Evolutionary conservation across 2,113 vertebrate genomes (phyloP), one percentile per base, ranked within the genome.

Genomic region (Pseudorasbora parva): DNA sequence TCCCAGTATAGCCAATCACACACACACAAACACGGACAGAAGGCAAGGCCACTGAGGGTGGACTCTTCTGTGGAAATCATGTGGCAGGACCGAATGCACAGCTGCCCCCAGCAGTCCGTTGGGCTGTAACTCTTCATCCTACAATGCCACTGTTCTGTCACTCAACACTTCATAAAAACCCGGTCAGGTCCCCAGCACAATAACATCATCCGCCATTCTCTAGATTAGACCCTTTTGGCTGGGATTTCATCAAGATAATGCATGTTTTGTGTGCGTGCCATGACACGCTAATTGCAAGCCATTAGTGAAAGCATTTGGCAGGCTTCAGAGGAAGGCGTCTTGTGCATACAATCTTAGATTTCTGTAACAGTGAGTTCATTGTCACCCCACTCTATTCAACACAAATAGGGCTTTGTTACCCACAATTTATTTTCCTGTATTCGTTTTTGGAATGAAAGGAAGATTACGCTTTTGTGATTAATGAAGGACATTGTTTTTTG

Each of bases 261-360:
- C 72, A 56, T 83, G 57, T 84, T 75, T 72, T 85, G 68, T 51
- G 60, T 72, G 27, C 49, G 33, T 66, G 30, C 66, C 47, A 33
- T 78, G 77, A 83, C 73, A 82, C 23, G 10, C 71, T 85, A 87
- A 87, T 86, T 85, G 83, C 71, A 78, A 87, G 81, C 71, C 72
- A 83, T 87, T 85, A 84, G 69, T 21, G 33, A 59, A 37, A 64
- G 66, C 80, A 60, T 82, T 77, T 82, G 74, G 84, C 62, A 78
- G 51, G 41, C 49, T 75, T 73, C 7, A 23, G 10, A 54, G 57
- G 41, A 66, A 80, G 78, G 30, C 45, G 23, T 81, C 78, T 37
- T 74, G n/a, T 81, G 45, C 68, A 57, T 81, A 33, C 59, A 59
- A 56, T 82, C 49, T 64, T 27, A 43, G 76, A 72, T 85, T 79